A percentile compares a stretch with the other conserved stretches of the same genome.
Conservation (phyloP, 2,888 invertebrate species). For the Volucella bombylans region DNA sequence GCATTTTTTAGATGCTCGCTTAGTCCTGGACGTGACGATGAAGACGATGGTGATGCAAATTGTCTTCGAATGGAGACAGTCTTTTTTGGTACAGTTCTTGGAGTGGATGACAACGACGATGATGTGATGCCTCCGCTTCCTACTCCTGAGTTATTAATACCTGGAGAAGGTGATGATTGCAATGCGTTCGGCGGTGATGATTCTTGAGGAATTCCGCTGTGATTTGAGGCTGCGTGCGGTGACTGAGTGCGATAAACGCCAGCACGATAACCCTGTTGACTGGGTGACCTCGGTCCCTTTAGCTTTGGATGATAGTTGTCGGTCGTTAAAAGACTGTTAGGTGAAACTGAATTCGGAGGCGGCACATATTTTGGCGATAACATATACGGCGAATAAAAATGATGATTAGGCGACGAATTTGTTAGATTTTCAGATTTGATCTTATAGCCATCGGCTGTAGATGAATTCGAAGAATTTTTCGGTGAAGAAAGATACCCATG, state of each 20-base stretch:
- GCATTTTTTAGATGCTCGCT: conserved; percentile 74
- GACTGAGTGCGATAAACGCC: conserved; percentile 66
- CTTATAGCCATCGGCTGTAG: conserved; percentile 69
- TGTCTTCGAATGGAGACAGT: conserved; percentile 82
- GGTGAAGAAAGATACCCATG: conserved; percentile 76
- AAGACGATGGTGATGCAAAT: conserved; percentile 81
- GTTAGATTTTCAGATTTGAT: conserved; percentile 71
- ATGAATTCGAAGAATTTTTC: conserved; percentile 75
- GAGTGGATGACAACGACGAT: conserved; percentile 76
- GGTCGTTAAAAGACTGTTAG: conserved; percentile 37
- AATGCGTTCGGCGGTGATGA: conserved; percentile 55
- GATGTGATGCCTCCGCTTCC: conserved; percentile 67
- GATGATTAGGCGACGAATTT: conserved; percentile 75
- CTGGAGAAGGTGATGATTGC: conserved; percentile 59
- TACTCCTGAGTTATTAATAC: conserved; percentile 39
- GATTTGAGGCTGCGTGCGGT: conserved; percentile 60
- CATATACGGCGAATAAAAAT: conserved; percentile 80
- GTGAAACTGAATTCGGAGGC: conserved; percentile 69
- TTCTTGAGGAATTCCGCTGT: conserved; percentile 56
- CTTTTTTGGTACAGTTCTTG: conserved; percentile 82
- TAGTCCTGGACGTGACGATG: conserved; percentile 65
- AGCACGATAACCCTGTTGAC: conserved; percentile 64
- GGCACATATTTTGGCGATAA: conserved; percentile 78
- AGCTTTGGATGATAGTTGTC: conserved; percentile 63
- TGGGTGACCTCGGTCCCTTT: conserved; percentile 67